These are phyloP conservation scores for Phymorhynchus buccinoides DNA, from an alignment of 1,140 invertebrate species.

Conservation along the genomic window DNA sequence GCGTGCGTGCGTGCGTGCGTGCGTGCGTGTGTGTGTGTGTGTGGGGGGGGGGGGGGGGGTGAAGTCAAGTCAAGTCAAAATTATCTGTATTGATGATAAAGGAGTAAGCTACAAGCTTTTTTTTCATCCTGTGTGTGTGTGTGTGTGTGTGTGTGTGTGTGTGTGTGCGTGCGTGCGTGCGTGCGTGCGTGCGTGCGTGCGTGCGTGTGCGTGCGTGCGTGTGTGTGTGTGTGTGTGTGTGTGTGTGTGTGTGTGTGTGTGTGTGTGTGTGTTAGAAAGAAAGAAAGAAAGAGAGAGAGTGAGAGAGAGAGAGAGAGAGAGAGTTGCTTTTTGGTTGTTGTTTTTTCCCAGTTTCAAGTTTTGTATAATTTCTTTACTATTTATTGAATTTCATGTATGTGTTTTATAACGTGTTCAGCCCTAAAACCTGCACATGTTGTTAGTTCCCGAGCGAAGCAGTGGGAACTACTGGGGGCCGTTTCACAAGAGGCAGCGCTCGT, in stretches of 20 bases:
- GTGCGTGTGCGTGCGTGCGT: background rate
- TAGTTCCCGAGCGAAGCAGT: too few species aligned
- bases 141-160: background rate
- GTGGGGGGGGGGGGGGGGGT: background rate
- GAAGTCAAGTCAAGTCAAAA: too few species aligned
- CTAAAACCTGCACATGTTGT: too few species aligned
- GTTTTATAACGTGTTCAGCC: too few species aligned
- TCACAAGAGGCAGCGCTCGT: too few species aligned
- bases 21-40: background rate
- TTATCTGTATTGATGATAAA: too few species aligned
- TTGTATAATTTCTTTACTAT: too few species aligned
- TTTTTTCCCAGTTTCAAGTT: too few species aligned
- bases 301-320: background rate
- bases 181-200: conserved; percentile 10
- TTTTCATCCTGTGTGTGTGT: background rate
- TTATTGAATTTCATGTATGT: too few species aligned
- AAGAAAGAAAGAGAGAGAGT: background rate
- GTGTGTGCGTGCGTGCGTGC: background rate
- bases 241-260: conserved; percentile 18
- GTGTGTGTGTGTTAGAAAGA: background rate
- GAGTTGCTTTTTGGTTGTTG: too few species aligned
- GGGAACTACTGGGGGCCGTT: too few species aligned
- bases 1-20: background rate
- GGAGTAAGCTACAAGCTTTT: too few species aligned
- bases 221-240: conserved; percentile 8